Base-by-base conservation (phyloP, 2,888 invertebrate genomes). In the Ophion ventricosus region DNA sequence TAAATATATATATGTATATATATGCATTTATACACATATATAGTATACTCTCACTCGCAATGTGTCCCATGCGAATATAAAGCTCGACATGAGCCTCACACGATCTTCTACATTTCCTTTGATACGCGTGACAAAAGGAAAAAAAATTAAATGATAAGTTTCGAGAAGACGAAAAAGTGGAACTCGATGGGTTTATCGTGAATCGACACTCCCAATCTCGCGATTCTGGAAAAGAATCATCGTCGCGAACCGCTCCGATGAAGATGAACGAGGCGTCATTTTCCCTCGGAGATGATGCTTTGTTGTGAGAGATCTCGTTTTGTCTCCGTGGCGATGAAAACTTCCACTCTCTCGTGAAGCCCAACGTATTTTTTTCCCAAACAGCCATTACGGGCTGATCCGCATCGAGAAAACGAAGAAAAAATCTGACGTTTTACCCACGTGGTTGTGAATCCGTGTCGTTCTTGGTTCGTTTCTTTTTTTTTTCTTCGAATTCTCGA, bases 1-100 rank as follows among this genome's bases (percentile, higher is more conserved):
- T 23, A 57, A 57, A 61, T 61, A 49, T 49, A 49, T 67, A 67
- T 40, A 67, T 67, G 14, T 40, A 66, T 66, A 67, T 11, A 14
- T 49, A 49, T 17, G 49, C 14, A 14, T 49, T 49, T 49, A 49
- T 49, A 49, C 49, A 49, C 49, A 56, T 66, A 66, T 66, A 76
- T 66, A 66, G 35, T 76, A 70, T 70, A 70, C 69, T 70, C 76
- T 70, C 57, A 57, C 75, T 61, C 80, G 35, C 40, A 69, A 25
- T 25, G 35, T 81, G 61, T 64, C 69, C 63, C 63, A 29, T 63
- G 63, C 69, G 75, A 81, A 35, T 81, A 49, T 74, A 67, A 78
- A 69, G 59, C 70, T 74, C 63, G 56, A 74, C 74, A 40, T 49
- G 40, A 66, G 70, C 54, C 40, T 73, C 49, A 7, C 43, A 26